phyloP scores from a whole-genome alignment of 2,888 invertebrate species.

The Troides helena region DNA sequence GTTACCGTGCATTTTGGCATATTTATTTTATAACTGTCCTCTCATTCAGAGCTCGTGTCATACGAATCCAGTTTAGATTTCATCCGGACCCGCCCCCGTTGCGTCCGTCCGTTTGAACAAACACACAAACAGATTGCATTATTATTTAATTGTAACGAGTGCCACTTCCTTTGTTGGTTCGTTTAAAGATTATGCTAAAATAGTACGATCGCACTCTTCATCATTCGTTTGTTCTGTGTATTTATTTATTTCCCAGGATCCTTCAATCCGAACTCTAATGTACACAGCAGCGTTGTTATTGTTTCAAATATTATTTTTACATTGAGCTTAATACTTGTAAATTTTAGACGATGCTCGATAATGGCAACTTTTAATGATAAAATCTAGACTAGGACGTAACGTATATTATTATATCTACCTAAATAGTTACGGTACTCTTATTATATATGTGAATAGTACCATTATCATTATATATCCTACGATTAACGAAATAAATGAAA shows the following conservation, averaged over 20 bases:
- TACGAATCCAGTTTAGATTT: conserved; percentile 73
- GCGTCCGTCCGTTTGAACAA: conserved; percentile 53
- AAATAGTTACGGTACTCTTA: no score
- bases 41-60: conserved; percentile 69
- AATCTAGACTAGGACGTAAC: no score
- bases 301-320: no score
- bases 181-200: conserved; percentile 30
- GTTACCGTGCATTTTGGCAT: conserved; percentile 47
- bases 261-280: conserved; percentile 22
- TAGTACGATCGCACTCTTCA: neutral
- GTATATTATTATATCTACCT: no score
- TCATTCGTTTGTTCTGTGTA: neutral
- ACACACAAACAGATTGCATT: conserved; percentile 69
- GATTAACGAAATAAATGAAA: no score
- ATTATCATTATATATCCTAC: no score
- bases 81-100: conserved; percentile 56
- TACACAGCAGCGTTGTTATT: neutral
- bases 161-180: conserved; percentile 52
- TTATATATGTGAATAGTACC: no score
- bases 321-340: no score
- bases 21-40: conserved; percentile 76
- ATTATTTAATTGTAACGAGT: conserved; percentile 75
- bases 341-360: no score
- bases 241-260: conserved; percentile 1
- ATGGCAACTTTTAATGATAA: no score